Evolutionary conservation across 2,797 vertebrate genomes (phyloP), one percentile per base, ranked within the genome.

Genomic region (Ispidina picta): DNA sequence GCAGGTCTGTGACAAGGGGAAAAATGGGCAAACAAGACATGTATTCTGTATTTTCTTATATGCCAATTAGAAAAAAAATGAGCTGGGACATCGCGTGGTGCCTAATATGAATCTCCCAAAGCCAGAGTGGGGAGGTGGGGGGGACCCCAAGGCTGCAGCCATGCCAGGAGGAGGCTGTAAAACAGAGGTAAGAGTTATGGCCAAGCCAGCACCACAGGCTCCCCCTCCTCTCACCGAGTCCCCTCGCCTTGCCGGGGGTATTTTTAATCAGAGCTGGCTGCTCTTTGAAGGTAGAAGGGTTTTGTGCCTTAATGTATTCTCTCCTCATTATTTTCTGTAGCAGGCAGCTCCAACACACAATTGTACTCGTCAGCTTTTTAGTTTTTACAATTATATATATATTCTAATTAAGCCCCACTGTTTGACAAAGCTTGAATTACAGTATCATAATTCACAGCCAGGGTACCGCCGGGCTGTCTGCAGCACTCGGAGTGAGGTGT

Each of bases 341-440:
- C 93, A 93, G 89, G 94, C 89, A 90, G 94, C 86, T 96, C 90
- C 56, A 82, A 96, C 21, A 69, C 37, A 5, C 86, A 94, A 96
- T 96, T 95, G 95, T 93, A 81, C 76, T 94, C 58, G 33, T 89
- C 95, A 89, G 90, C 86, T 83, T 96, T 89, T 86, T 72, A 76
- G 55, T 91, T 92, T 92, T 86, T 94, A 95, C 77, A 96, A 96
- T 96, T 97, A 95, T 72, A 91, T 94, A 94, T 94, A 92, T 94
- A 95, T 95, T 96, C 95, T 97, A 97, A 97, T 96, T 98, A 97
- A 96, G 85, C 80, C 89, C 83, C 69, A 79, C 93, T 94, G 96
- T 88, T 95, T 95, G 93, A 96, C 97, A 96, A 96, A 96, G 87
- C 93, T 71, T 95, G 95, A 96, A 96, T 96, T 97, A 95, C 81